A percentile compares a stretch with the other conserved stretches of the same genome.
Conservation (phyloP, 2,113 vertebrate genomes). For the Elephas maximus region DNA sequence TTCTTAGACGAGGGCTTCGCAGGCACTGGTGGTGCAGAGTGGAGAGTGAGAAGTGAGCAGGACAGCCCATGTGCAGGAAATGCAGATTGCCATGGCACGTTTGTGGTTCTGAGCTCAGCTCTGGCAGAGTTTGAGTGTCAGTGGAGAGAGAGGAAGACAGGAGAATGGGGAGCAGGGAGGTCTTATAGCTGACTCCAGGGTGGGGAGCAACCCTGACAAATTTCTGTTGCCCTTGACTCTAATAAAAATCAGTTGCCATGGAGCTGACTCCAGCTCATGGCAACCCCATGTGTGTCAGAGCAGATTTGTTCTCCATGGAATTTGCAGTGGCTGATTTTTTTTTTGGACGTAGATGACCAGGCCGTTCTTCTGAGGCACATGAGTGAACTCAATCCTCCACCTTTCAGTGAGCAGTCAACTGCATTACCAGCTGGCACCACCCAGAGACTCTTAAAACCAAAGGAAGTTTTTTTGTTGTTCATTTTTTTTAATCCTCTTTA, state of each 20-base stretch:
- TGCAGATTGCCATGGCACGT: neutral
- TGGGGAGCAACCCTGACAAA: neutral
- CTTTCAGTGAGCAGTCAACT: neutral
- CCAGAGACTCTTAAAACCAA: conserved; percentile 31
- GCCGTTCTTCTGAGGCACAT: neutral
- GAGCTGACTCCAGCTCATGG: neutral
- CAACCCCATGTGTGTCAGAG: neutral
- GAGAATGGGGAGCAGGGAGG: neutral
- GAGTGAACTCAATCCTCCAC: neutral
- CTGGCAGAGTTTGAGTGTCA: neutral
- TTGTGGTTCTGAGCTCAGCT: neutral
- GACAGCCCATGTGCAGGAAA: neutral
- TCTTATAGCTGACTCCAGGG: neutral
- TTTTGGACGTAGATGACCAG: neutral
- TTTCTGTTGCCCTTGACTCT: neutral
- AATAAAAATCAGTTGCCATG: neutral
- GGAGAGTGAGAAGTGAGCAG: neutral
- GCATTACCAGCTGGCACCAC: neutral
- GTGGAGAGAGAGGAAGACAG: neutral
- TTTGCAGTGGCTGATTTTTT: neutral
- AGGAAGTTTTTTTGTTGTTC: neutral
- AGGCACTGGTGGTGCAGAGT: neutral
- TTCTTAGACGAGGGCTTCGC: neutral
- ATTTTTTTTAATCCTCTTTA: conserved; percentile 36
- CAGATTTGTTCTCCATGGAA: neutral